Conservation (phyloP, 2,113 vertebrate species). For the Notechis scutatus region DNA sequence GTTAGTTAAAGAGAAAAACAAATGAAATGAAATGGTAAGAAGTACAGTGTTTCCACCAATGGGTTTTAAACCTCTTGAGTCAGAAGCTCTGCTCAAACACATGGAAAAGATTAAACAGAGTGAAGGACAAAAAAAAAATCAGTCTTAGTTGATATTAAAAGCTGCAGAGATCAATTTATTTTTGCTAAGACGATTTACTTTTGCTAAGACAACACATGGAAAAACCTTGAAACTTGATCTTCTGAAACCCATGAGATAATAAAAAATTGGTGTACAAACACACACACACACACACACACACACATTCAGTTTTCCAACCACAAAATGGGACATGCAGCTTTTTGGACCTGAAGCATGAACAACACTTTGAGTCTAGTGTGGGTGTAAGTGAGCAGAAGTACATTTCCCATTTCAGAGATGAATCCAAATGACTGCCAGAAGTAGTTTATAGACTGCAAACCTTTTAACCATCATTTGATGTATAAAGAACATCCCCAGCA, state of each 20-base stretch:
- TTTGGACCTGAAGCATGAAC: background rate
- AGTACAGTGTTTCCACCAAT: background rate
- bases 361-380: background rate
- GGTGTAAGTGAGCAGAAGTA: background rate
- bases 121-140: background rate
- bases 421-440: background rate
- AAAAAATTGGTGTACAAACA: background rate
- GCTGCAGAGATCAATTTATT: background rate
- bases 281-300: too few species aligned
- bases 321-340: background rate
- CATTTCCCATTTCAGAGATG: background rate
- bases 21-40: background rate
- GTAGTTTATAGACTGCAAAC: background rate
- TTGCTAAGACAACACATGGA: background rate
- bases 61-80: background rate
- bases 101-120: background rate
- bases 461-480: too few species aligned
- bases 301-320: background rate
- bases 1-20: background rate
- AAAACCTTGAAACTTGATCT: background rate
- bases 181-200: background rate
- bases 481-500: background rate
- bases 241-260: background rate
- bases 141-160: background rate
- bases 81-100: background rate